Base-by-base conservation (phyloP, 2,888 invertebrate species). In the Leptinotarsa haldemani region DNA sequence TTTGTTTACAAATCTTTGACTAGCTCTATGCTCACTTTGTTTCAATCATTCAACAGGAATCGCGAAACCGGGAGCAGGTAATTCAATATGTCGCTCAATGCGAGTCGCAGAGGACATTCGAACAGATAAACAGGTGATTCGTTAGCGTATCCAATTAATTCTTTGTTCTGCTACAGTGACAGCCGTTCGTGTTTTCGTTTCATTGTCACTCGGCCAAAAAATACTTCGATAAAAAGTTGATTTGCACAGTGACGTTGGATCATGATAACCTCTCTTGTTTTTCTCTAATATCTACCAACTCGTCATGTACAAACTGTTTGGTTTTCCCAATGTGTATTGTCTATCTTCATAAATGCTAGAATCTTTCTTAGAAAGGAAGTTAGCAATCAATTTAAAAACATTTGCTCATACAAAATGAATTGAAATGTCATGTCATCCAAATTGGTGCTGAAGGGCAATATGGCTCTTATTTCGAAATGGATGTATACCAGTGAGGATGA, bases 111-210 rank as follows among this genome's bases (percentile, higher is more conserved):
- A 50, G 65, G 58, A 66, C 71, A 71, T 61, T 40, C 58, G 69
- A 63, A 75, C 74, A 66, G 40, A 67, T 46, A 52, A 30, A 61
- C 65, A 53, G 58, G 46, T 68, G 71, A 75, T 72, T 75, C 70
- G 75, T 75, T 75, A 75, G 75, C 67, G 67, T 71, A 75, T 75
- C 75, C 75, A 75, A 75, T 75, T 76, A 74, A 76, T 76, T 76
- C 74, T 74, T 76, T 74, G 74, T 76, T 76, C 76, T 66, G 71
- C 64, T 71, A 73, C 76, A 70, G 63, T 73, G 64, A 53, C 67
- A 68, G 58, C 61, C 72, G 61, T 71, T 66, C 65, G 74, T 69
- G 74, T 70, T 76, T 76, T 72, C 70, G 70, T 74, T 76, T 64
- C 72, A 75, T 72, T 75, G 75, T 75, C 72, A 66, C 63, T 64